Evolutionary conservation across 2,888 invertebrate species (phyloP).

Genomic region (Tridacna crocea): DNA sequence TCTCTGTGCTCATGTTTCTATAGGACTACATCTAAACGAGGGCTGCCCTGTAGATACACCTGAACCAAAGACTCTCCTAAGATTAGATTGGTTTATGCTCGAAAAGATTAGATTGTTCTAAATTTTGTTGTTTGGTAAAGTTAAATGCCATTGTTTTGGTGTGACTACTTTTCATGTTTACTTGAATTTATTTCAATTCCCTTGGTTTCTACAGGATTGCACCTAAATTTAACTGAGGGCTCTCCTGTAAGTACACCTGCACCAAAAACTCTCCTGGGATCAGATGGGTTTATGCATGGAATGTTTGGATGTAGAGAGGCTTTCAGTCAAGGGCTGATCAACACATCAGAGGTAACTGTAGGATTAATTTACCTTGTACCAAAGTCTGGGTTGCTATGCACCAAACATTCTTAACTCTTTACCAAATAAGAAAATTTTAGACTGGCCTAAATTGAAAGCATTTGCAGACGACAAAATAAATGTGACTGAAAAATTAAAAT

Average conservation of each 20-base stretch:
- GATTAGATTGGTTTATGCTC: conserved; percentile 66
- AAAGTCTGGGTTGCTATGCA: no score
- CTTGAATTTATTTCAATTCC: no score
- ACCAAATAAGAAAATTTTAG: no score
- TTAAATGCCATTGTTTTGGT: no score
- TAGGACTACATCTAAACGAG: conserved; percentile 82
- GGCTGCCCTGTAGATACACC: conserved; percentile 70
- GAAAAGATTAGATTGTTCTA: conserved; percentile 71
- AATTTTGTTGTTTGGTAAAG: no score
- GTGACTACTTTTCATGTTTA: no score
- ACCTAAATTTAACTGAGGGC: conserved; percentile 81
- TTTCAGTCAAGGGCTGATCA: conserved; percentile 59
- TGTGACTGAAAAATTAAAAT: no score
- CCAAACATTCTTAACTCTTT: no score
- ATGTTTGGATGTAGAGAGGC: conserved; percentile 70
- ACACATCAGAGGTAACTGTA: conserved; percentile 69
- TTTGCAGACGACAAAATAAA: no score
- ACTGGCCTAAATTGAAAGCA: no score
- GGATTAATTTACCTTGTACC: no score
- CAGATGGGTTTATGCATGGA: conserved; percentile 70
- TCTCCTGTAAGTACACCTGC: conserved; percentile 61
- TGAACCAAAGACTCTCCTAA: conserved; percentile 29
- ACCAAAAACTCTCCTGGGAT: conserved; percentile 32
- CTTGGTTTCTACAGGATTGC: conserved; percentile 69
- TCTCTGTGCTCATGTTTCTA: neutral